phyloP scores from a whole-genome alignment of 2,888 invertebrate genomes.

The Microctonus hyperodae region DNA sequence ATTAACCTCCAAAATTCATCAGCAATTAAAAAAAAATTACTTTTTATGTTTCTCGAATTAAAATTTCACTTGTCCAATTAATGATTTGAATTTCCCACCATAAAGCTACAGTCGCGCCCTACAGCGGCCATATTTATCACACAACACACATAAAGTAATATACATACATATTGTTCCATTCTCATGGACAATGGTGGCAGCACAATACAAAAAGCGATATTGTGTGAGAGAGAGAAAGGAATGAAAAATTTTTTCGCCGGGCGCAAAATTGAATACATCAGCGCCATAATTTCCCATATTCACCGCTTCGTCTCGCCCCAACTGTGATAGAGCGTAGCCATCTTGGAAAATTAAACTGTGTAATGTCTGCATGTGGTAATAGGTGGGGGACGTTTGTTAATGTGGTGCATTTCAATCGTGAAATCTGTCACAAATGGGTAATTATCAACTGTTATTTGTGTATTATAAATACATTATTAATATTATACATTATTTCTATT shows the following conservation, averaged over 20 bases:
- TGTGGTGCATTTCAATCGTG: conserved; percentile 56
- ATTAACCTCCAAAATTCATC: no score
- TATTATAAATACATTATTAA: not conserved
- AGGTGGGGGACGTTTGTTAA: conserved; percentile 60
- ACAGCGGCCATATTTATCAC: no score
- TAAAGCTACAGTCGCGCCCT: no score
- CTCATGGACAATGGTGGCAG: no score
- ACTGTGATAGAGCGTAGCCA: conserved; percentile 70
- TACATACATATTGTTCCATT: no score
- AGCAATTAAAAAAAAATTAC: no score
- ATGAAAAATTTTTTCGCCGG: not conserved
- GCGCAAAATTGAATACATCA: not conserved
- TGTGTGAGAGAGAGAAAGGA: not conserved
- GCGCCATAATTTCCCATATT: conserved; percentile 34
- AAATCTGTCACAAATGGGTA: conserved; percentile 61
- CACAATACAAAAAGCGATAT: no score
- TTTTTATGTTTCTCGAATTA: no score
- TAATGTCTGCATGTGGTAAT: conserved; percentile 61
- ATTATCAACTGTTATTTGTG: conserved; percentile 46
- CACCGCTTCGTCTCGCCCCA: conserved; percentile 62
- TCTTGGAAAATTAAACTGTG: conserved; percentile 73
- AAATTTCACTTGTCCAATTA: no score
- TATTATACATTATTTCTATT: not conserved
- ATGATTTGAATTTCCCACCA: no score
- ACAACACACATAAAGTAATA: no score